Percentiles rank a stretch among this genome's conserved stretches.
phyloP scores from a whole-genome alignment of 2,888 invertebrate genomes.

The Cataglyphis altisquamis region DNA sequence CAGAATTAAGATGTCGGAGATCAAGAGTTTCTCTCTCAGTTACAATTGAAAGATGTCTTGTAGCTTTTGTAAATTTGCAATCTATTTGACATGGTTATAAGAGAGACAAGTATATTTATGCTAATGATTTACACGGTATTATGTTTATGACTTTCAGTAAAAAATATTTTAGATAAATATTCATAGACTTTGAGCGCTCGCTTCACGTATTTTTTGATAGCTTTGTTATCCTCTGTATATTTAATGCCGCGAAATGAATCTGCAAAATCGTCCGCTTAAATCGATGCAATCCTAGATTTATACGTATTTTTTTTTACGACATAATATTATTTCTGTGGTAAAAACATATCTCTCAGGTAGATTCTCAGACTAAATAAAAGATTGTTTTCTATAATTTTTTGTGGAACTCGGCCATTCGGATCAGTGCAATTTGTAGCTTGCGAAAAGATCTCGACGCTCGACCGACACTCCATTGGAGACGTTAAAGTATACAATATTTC shows the following conservation, averaged over 20 bases:
- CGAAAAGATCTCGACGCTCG: background rate
- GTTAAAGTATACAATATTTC: background rate
- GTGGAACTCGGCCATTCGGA: background rate
- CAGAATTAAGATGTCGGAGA: background rate
- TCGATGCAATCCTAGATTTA: background rate
- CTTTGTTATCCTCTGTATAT: background rate
- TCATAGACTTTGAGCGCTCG: background rate
- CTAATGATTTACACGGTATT: background rate
- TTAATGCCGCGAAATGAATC: slow-evolving; percentile 4
- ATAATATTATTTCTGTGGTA: background rate
- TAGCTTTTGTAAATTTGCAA: background rate
- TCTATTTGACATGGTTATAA: background rate
- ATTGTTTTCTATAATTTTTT: background rate
- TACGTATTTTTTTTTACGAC: background rate
- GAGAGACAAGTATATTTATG: background rate
- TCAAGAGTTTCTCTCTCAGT: background rate
- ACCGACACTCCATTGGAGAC: background rate
- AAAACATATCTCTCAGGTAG: background rate
- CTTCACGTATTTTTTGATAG: slow-evolving; percentile 1
- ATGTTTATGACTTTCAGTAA: background rate
- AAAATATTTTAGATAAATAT: slow-evolving; percentile 25
- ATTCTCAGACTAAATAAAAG: background rate
- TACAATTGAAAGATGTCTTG: background rate
- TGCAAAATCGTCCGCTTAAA: background rate
- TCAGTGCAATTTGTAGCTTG: background rate